A percentile compares a stretch with the other conserved stretches of the same genome.
These are phyloP conservation scores for Agrochola litura DNA, from an alignment of 2,888 invertebrate species.

Conservation along the genomic window DNA sequence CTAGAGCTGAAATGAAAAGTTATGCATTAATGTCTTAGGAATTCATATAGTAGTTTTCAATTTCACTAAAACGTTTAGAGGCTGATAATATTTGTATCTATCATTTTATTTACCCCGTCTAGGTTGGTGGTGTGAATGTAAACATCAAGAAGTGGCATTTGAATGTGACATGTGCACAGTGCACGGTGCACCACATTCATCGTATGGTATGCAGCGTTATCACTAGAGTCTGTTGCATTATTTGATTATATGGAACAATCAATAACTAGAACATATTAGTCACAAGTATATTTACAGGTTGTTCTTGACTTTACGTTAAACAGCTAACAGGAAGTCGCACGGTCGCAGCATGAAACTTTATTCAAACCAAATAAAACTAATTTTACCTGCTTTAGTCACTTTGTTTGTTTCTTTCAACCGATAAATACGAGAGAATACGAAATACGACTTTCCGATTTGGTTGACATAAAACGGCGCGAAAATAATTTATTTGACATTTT, in stretches of 20 bases:
- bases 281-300: constrained; percentile 5
- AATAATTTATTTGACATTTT: constrained; percentile 1
- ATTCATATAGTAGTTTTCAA: neutral
- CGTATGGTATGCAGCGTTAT: neutral
- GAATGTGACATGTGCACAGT: neutral
- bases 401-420: neutral
- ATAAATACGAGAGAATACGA: neutral
- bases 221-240: neutral
- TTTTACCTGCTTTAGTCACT: constrained; percentile 10
- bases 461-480: constrained; percentile 36
- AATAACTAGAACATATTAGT: neutral
- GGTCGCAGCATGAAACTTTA: neutral
- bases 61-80: neutral
- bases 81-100: neutral
- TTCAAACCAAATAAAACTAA: neutral
- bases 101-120: neutral
- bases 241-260: neutral
- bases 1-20: constrained; percentile 35
- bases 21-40: neutral
- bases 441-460: neutral
- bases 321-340: neutral
- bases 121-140: constrained; percentile 4
- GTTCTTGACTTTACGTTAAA: neutral
- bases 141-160: neutral
- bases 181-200: neutral